Percentiles rank a stretch among this genome's conserved stretches.
Evolutionary conservation across 2,797 vertebrate genomes (phyloP).

Genomic region (Gadopsis bispinosus): DNA sequence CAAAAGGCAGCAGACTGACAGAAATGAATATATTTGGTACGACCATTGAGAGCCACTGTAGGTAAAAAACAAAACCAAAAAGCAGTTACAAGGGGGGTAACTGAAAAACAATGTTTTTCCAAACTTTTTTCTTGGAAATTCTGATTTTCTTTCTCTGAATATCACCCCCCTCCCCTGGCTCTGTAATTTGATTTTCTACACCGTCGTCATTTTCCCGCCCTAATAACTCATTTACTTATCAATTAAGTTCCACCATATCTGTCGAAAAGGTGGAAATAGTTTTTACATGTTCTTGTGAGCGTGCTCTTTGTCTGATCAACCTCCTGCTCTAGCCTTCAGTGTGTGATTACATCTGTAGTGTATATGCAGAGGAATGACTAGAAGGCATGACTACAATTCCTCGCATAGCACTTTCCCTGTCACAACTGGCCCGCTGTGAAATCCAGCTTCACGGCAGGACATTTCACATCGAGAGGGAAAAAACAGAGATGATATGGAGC

Average conservation of each 20-base stretch:
- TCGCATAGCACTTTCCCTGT: conserved; percentile 21
- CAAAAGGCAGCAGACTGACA: background rate
- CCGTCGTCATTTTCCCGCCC: background rate
- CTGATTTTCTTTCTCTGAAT: too few species aligned
- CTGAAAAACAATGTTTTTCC: too few species aligned
- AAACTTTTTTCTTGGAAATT: too few species aligned
- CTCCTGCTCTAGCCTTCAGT: conserved; percentile 16
- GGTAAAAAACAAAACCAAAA: too few species aligned
- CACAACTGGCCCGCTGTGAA: conserved; percentile 20
- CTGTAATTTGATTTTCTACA: too few species aligned
- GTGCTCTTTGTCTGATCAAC: conserved; percentile 11
- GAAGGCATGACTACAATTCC: conserved; percentile 28
- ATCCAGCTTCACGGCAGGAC: conserved; percentile 33
- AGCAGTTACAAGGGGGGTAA: too few species aligned
- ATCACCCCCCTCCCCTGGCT: too few species aligned
- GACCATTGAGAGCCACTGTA: too few species aligned
- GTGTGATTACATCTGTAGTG: conserved; percentile 4
- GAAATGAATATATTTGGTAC: background rate
- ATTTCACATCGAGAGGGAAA: conserved; percentile 11
- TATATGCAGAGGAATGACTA: conserved; percentile 40
- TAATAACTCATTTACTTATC: background rate
- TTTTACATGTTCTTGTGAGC: background rate
- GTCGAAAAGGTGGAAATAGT: background rate
- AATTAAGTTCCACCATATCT: background rate
- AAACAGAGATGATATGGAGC: conserved; percentile 23